Base-by-base conservation (phyloP, 2,113 vertebrate species). In the Bubo scandiacus region DNA sequence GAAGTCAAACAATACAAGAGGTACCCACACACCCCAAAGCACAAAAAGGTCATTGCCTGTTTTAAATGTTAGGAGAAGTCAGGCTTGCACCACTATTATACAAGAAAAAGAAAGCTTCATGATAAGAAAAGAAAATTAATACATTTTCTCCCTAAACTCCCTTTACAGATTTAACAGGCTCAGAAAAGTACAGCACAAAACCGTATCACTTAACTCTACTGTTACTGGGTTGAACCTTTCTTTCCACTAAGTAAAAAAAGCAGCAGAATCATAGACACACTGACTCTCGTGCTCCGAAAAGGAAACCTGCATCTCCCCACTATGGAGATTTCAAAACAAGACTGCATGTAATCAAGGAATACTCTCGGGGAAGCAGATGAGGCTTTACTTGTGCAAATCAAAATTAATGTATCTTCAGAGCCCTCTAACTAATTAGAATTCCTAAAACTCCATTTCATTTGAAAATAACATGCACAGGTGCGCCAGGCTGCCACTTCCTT, bases 211-310 rank as follows among this genome's bases (percentile, higher is more conserved):
- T 21, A 49, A 21, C 21, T 58, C 38, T 78, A 1, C 22, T 80
- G 20, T 68, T 73, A 29, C 43, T 32, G 8, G 29, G 54, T 23
- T 65, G 51, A 90, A 72, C 17, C 21, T 45, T 73, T 68, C 55
- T 25, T 90, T 65, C 34, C 32, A 40, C 15, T 18, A 59, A 47
- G 52, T 11, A 45, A 59, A 80, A 36, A 34, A 81, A 67, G 42
- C 15, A 68, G 52, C 11, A 62, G 18, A 54, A 73, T 11, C 30
- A 62, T 58, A 88, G 14, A 38, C 21, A 77, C 68, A 38, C 4
- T 27, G 19, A 75, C 1, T 5, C 14, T 77, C 1, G 0, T 10
- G 10, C 4, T 67, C n/a, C 30, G 6, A 17, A 68, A 45, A n/a
- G 20, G 23, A 65, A 70, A 79, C 5, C 42, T 52, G 38, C 20